Evolutionary conservation across 2,113 vertebrate species (phyloP).

Genomic region (Gracilinanus agilis): DNA sequence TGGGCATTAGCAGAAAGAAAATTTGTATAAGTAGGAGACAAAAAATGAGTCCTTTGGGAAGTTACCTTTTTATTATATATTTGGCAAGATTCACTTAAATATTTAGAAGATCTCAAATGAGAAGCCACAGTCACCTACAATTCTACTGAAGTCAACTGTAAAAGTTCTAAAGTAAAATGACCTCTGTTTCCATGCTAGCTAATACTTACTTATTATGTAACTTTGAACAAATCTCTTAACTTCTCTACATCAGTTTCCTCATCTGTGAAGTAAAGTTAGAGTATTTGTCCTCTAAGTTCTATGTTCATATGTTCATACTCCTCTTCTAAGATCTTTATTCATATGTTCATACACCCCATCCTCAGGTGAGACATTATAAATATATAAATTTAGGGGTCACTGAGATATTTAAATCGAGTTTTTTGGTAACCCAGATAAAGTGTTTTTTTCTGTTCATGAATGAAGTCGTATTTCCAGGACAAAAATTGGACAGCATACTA

Average conservation of each 20-base stretch:
- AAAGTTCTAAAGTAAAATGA: neutral
- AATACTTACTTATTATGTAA: neutral
- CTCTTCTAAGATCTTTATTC: neutral
- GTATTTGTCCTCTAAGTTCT: too few species aligned
- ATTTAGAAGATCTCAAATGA: neutral
- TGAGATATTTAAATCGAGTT: neutral
- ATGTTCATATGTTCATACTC: neutral
- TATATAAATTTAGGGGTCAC: neutral
- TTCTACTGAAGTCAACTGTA: neutral
- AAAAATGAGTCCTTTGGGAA: constrained; percentile 27
- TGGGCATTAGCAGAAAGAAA: neutral
- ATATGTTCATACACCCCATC: neutral
- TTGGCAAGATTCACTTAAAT: neutral
- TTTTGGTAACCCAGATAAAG: neutral
- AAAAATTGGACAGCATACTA: neutral
- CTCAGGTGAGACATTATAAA: neutral
- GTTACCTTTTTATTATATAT: neutral
- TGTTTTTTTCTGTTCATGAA: neutral
- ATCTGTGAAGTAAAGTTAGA: neutral
- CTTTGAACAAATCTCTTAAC: neutral
- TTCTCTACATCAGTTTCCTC: neutral
- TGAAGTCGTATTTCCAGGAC: neutral
- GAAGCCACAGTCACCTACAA: neutral
- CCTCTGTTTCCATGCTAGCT: neutral
- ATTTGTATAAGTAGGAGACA: neutral